Evolutionary conservation across 1,140 invertebrate species (phyloP), one percentile per base, ranked within the genome.

Genomic region (Acyrthosiphon pisum): DNA sequence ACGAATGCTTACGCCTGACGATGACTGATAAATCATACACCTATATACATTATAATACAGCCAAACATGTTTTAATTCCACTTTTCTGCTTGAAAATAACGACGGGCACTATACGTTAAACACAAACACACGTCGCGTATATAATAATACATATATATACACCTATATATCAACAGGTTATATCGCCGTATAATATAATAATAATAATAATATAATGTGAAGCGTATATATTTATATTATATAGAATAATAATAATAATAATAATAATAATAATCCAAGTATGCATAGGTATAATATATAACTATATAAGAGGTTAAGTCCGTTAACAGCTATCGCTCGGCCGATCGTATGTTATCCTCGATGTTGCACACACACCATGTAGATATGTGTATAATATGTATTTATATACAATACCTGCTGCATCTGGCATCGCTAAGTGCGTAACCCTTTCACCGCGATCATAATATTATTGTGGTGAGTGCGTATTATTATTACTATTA

Each of bases 51-150:
- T 60, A 30, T 76, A 35, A 76, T 18, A 76, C 86, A n/a, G n/a
- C 86, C 46, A 88, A 88, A 88, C 86, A 88, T 88, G 86, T 88
- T 88, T 88, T 48, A n/a, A 88, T 88, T 88, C 86, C 86, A n/a
- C 86, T 50, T 88, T 88, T 88, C 86, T 48, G 44, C 44, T 46
- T n/a, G 46, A 48, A 88, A 88, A 88, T 48, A 48, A 88, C 86
- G 86, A 88, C 86, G 37, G 86, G 6, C 44, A 35, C 86, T 46
- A n/a, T n/a, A 44, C 22, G 83, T 46, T 48, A 84, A 46, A 46
- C 37, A 46, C 41, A 81, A n/a, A 41, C 81, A 23, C 37, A 37
- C 35, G 37, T 50, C 48, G 48, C 11, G 18, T 50, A 18, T 4
- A 41, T 41, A 41, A 41, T 41, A 41, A 41, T 41, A 41, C 4